Evolutionary conservation across 2,888 invertebrate species (phyloP).

Genomic region (Morpho deidamia): DNA sequence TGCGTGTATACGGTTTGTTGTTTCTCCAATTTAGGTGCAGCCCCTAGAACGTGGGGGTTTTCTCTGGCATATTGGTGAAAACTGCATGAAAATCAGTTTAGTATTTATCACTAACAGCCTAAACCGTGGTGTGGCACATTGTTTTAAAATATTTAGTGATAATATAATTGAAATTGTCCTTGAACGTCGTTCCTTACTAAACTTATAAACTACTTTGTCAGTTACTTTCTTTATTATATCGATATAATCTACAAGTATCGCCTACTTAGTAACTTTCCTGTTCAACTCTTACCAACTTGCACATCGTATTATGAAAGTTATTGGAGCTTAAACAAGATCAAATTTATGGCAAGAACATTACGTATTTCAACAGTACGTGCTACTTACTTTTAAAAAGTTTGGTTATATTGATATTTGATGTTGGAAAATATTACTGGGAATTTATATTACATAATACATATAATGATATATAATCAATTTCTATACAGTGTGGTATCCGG

Average conservation of each 20-base stretch:
- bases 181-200: slow-evolving; percentile 5
- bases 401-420: neutral
- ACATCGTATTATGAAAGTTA: slow-evolving; percentile 8
- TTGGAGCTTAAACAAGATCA: slow-evolving; percentile 2
- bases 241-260: slow-evolving; percentile 17
- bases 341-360: slow-evolving; percentile 8
- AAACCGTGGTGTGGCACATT: no score
- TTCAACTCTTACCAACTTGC: slow-evolving; percentile 9
- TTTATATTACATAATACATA: no score
- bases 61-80: no score
- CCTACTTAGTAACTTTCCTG: slow-evolving; percentile 11
- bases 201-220: slow-evolving; percentile 12
- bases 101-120: no score
- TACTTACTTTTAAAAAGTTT: neutral
- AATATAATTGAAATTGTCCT: neutral
- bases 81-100: no score
- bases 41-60: no score
- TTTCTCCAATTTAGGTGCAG: no score
- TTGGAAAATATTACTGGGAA: no score
- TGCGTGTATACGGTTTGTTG: no score
- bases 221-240: slow-evolving; percentile 18
- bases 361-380: slow-evolving; percentile 2
- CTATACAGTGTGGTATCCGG: no score
- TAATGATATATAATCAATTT: no score
- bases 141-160: no score